Evolutionary conservation across 2,888 invertebrate species (phyloP), one percentile per base, ranked within the genome.

Genomic region (Heteromyza rotundicornis): DNA sequence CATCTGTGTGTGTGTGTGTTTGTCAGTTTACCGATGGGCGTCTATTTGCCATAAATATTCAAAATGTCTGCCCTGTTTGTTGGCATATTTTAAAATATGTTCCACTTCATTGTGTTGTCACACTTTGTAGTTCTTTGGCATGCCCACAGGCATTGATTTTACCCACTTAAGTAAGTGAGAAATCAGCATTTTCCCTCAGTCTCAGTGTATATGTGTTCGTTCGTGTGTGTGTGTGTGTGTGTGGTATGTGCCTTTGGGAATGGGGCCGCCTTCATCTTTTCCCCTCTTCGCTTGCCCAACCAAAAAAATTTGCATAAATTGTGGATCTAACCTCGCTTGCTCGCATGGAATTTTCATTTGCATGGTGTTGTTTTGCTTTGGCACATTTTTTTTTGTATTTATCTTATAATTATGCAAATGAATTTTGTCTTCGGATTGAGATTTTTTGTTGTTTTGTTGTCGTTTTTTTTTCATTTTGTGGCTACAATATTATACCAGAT

Each of bases 361-460:
- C 47, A 20, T 71, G n/a, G n/a, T n/a, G 64, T 73, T 74, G 61
- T 71, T 74, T 20, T 47, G 47, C 47, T 47, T 47, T n/a, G n/a
- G 32, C 63, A 70, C 68, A 72, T 74, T 72, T 66, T 74, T n/a
- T n/a, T n/a, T n/a, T n/a, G n/a, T 74, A 73, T 74, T 74, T 74
- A 74, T 75, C 74, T 74, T 74, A 71, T 74, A 74, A 74, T 74
- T 74, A 74, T 74, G 74, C 62, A 75, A 74, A 74, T 75, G 66
- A 63, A 12, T 60, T 27, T 52, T 27, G 52, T 60, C 14, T 10
- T 19, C 24, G n/a, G 53, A 35, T n/a, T n/a, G n/a, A n/a, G 24
- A 10, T 17, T 23, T 32, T 57, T 54, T 44, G 1, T 54, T 44
- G 7, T 36, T 23, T 49, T n/a, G 27, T 27, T 10, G 27, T 40